These are phyloP conservation scores for Alcis repandata DNA, from an alignment of 2,888 invertebrate species.

Conservation along the genomic window DNA sequence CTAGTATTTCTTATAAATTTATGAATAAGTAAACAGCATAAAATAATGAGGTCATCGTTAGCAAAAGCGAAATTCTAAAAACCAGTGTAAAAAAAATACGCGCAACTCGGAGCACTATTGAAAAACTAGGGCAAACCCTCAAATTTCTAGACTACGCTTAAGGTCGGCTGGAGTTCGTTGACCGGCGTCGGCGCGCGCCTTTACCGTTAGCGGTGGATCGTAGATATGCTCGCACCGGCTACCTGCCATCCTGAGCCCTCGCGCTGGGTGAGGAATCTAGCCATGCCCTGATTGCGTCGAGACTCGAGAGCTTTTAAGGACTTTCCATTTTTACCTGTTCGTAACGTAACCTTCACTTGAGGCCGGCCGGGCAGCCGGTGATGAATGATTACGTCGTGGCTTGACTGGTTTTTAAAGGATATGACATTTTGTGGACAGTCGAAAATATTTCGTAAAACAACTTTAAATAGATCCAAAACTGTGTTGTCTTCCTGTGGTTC, in stretches of 20 bases:
- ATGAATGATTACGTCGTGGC: slow-evolving; percentile 35
- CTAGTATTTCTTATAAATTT: neutral
- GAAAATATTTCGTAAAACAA: neutral
- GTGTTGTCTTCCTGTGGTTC: slow-evolving; percentile 21
- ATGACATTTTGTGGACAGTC: slow-evolving; percentile 15
- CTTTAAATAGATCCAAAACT: slow-evolving; percentile 7
- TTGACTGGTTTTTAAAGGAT: slow-evolving; percentile 29
- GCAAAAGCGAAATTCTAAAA: slow-evolving; percentile 14
- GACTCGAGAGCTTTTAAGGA: slow-evolving; percentile 12
- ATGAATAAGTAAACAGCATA: neutral
- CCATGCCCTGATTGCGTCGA: slow-evolving; percentile 25
- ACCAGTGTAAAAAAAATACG: slow-evolving; percentile 1
- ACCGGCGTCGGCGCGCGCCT: slow-evolving; percentile 73
- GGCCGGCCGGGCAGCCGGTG: slow-evolving; percentile 29
- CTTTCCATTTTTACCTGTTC: slow-evolving; percentile 32
- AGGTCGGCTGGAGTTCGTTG: slow-evolving; percentile 77
- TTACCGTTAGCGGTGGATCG: slow-evolving; percentile 74
- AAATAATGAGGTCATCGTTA: slow-evolving; percentile 8
- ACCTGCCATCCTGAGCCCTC: slow-evolving; percentile 64
- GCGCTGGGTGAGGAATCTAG: slow-evolving; percentile 41
- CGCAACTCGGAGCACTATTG: slow-evolving; percentile 20
- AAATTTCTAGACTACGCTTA: slow-evolving; percentile 77
- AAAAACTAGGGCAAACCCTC: slow-evolving; percentile 76
- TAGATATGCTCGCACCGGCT: slow-evolving; percentile 54
- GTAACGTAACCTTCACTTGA: slow-evolving; percentile 23